Conservation (phyloP, 1,140 invertebrate species). For the Drosophila miranda region DNA sequence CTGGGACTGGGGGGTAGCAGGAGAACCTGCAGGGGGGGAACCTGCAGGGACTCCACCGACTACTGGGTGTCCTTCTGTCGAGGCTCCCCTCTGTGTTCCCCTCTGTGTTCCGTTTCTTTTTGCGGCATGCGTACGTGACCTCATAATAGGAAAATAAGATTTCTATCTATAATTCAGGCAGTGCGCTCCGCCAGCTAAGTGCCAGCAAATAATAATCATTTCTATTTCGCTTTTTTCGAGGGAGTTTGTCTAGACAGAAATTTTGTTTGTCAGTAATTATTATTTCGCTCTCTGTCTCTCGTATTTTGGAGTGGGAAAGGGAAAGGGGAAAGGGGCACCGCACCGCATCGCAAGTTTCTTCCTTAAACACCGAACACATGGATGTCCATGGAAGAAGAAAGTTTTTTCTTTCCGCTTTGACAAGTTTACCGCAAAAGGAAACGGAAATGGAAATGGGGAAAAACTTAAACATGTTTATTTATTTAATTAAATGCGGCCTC, state of each 20-base stretch:
- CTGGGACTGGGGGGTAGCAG: no score
- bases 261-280: conserved; percentile 70
- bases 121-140: conserved; percentile 68
- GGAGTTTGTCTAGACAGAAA: conserved; percentile 63
- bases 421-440: conserved; percentile 37
- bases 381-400: conserved; percentile 34
- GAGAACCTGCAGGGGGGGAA: no score
- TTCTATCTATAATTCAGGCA: conserved; percentile 75
- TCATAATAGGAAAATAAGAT: conserved; percentile 77
- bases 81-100: no score
- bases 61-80: no score
- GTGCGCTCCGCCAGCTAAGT: conserved; percentile 44
- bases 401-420: conserved; percentile 57
- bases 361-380: conserved; percentile 40
- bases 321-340: neutral
- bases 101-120: conserved; percentile 3
- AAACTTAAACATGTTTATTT: conserved; percentile 70
- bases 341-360: conserved; percentile 5
- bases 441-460: conserved; percentile 37
- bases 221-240: conserved; percentile 11
- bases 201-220: conserved; percentile 58
- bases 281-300: conserved; percentile 37
- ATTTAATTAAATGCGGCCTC: conserved; percentile 72
- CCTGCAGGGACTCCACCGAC: no score
- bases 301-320: conserved; percentile 16